These are phyloP conservation scores for Ctenochaetus hawaiiensis DNA, from an alignment of 2,797 vertebrate genomes.

Conservation along the genomic window DNA sequence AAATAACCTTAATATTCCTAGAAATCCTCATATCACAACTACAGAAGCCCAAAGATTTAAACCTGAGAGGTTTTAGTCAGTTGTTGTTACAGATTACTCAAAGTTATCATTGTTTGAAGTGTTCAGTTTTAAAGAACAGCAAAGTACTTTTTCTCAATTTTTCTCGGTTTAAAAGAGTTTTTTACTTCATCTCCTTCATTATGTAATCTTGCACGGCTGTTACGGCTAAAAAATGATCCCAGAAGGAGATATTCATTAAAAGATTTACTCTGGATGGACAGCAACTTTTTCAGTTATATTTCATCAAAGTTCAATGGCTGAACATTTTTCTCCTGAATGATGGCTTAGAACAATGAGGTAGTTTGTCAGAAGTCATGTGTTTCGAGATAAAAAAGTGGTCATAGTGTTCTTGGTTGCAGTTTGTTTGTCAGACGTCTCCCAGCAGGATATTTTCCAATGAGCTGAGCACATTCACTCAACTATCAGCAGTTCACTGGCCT, in stretches of 20 bases:
- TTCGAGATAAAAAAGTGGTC: background rate
- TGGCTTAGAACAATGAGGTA: background rate
- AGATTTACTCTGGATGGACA: slow-evolving; percentile 11
- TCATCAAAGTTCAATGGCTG: background rate
- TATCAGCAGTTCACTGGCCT: background rate
- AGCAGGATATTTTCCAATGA: background rate
- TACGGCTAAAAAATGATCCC: background rate
- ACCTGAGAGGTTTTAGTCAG: background rate
- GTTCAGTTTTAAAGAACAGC: background rate
- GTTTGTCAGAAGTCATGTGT: background rate
- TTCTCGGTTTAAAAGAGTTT: background rate
- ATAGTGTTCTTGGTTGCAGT: background rate
- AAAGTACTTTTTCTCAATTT: background rate
- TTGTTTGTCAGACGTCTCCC: background rate
- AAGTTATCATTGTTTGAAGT: background rate
- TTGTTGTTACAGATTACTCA: background rate
- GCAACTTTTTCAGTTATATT: background rate
- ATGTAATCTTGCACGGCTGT: slow-evolving; percentile 2
- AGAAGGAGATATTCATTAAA: slow-evolving; percentile 13
- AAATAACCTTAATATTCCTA: background rate
- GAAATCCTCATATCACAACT: background rate
- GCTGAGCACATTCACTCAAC: background rate
- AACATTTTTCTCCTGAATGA: background rate
- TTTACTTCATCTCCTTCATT: slow-evolving; percentile 8
- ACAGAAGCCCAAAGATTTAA: background rate